Percentiles rank a stretch among this genome's conserved stretches.
Evolutionary conservation across 1,140 invertebrate genomes (phyloP).

Genomic region (Drosophila kanapiae): DNA sequence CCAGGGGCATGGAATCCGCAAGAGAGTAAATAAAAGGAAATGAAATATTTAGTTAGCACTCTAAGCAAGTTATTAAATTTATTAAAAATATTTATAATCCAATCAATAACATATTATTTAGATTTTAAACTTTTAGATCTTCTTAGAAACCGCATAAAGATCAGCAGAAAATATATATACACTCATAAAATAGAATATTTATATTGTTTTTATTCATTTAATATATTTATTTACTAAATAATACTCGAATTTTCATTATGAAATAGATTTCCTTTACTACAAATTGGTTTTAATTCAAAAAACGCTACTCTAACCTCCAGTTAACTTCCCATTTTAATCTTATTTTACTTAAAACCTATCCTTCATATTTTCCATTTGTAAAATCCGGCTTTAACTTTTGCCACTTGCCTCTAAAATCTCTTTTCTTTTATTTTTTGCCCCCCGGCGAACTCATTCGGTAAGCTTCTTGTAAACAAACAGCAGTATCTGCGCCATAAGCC

Average conservation of each 20-base stretch:
- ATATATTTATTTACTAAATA: neutral
- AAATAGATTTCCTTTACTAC: neutral
- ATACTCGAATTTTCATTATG: neutral
- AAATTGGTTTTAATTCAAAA: neutral
- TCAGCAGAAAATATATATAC: neutral
- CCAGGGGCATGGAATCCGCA: neutral
- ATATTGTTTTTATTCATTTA: too few species aligned
- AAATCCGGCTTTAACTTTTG: slow-evolving; percentile 2
- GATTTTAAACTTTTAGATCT: neutral
- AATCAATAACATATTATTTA: neutral
- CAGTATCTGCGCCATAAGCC: slow-evolving; percentile 24
- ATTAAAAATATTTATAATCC: neutral
- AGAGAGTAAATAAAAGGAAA: slow-evolving; percentile 4
- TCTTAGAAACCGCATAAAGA: neutral
- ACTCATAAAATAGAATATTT: too few species aligned
- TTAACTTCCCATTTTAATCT: neutral
- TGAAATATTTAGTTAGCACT: neutral
- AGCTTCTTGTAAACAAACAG: slow-evolving; percentile 45
- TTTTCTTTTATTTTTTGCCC: neutral
- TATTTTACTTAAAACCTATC: neutral
- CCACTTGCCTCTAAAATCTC: neutral
- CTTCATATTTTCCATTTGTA: neutral
- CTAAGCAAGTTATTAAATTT: neutral
- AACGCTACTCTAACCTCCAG: neutral
- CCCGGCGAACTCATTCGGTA: slow-evolving; percentile 17